phyloP scores from a whole-genome alignment of 2,888 invertebrate species.

The Clivina fossor region DNA sequence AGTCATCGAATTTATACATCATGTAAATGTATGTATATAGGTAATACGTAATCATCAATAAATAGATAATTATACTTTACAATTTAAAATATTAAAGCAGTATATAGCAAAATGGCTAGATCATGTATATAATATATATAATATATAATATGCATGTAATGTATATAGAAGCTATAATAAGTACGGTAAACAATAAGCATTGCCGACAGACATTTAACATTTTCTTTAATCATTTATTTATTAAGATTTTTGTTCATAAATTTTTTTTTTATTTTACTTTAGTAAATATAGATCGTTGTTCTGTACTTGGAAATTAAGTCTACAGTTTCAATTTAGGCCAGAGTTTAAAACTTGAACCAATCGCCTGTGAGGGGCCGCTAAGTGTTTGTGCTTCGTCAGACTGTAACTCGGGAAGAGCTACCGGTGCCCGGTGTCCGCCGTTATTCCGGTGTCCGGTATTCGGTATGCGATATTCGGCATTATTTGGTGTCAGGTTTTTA shows the following conservation, averaged over 20 bases:
- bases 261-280: conserved; percentile 24
- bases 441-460: too few species aligned
- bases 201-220: conserved; percentile 50
- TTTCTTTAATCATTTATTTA: too few species aligned
- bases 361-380: conserved; percentile 36
- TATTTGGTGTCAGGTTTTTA: too few species aligned
- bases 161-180: conserved; percentile 51
- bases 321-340: conserved; percentile 56
- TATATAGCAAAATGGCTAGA: conserved; percentile 43
- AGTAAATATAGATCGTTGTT: conserved; percentile 54
- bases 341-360: conserved; percentile 46
- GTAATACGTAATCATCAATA: conserved; percentile 49
- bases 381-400: conserved; percentile 35
- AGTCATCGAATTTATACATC: conserved; percentile 43
- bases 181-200: conserved; percentile 52
- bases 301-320: conserved; percentile 55
- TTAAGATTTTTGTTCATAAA: conserved; percentile 40
- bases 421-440: conserved; percentile 30
- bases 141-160: conserved; percentile 26
- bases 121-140: conserved; percentile 35
- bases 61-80: conserved; percentile 43
- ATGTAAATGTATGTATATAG: conserved; percentile 41
- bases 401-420: conserved; percentile 32
- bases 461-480: too few species aligned
- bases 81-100: conserved; percentile 41